Percentiles rank a stretch among this genome's conserved stretches.
phyloP scores from a whole-genome alignment of 2,888 invertebrate genomes.

The Drosophila atripex region DNA sequence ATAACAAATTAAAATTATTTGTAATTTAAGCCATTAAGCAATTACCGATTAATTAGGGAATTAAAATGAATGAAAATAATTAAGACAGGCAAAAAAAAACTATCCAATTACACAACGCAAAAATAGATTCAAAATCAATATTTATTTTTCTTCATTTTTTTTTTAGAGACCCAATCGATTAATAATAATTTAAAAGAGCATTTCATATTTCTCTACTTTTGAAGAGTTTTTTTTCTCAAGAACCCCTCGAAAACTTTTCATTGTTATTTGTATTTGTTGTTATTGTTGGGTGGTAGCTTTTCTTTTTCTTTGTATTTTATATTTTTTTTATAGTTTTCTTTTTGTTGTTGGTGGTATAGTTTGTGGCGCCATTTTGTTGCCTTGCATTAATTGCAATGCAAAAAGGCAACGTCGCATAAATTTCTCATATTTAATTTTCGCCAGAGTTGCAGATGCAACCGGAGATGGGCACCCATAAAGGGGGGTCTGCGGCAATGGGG shows the following conservation, averaged over 20 bases:
- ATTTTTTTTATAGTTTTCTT: slow-evolving; percentile 2
- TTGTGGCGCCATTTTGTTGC: slow-evolving; percentile 53
- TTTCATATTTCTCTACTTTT: slow-evolving; percentile 7
- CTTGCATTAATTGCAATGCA: slow-evolving; percentile 69
- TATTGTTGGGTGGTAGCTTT: slow-evolving; percentile 3
- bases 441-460: slow-evolving; percentile 38
- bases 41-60: slow-evolving; percentile 2
- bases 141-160: no score
- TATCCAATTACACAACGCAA: not conserved
- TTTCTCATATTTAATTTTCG: slow-evolving; percentile 75
- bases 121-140: not conserved
- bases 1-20: slow-evolving; percentile 7
- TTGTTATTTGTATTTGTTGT: slow-evolving; percentile 19
- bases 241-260: slow-evolving; percentile 23
- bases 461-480: not conserved
- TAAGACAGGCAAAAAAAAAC: not conserved
- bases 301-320: slow-evolving; percentile 9
- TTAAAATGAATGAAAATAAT: not conserved
- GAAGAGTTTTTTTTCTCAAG: not conserved
- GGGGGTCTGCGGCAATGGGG: not conserved
- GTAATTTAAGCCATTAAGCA: slow-evolving; percentile 15
- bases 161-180: not conserved
- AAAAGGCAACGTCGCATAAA: slow-evolving; percentile 68
- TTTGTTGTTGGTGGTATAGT: slow-evolving; percentile 16
- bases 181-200: slow-evolving; percentile 11